Evolutionary conservation across 2,113 vertebrate species (phyloP).

Genomic region (Psophia crepitans): DNA sequence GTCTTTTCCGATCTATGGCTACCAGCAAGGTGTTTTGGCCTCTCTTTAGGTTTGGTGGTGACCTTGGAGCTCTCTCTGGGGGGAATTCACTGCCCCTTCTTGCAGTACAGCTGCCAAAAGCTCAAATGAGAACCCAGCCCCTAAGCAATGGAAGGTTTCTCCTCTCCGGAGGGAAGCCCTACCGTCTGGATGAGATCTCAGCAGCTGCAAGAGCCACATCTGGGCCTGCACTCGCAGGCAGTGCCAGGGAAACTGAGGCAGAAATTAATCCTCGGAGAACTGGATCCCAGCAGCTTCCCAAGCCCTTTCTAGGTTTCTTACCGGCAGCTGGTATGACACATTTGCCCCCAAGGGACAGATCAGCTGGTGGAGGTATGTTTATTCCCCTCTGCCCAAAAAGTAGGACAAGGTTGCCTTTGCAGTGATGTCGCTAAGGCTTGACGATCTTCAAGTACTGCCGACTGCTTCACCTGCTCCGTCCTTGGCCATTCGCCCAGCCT

Average conservation of each 20-base stretch:
- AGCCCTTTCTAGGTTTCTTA: not conserved
- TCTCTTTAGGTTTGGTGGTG: not conserved
- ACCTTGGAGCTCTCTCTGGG: not conserved
- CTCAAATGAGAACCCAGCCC: not conserved
- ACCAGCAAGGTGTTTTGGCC: not conserved
- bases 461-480: not conserved
- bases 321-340: not conserved
- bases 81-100: not conserved
- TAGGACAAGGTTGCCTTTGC: not conserved
- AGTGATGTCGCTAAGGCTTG: not conserved
- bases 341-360: not conserved
- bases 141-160: not conserved
- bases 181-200: not conserved
- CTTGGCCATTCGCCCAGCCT: not conserved
- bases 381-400: not conserved
- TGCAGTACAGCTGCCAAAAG: not conserved
- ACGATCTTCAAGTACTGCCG: not conserved
- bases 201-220: not conserved
- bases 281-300: not conserved
- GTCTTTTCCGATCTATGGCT: not conserved
- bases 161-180: not conserved
- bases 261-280: not conserved
- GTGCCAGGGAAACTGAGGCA: not conserved
- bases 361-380: not conserved
- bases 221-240: rapidly evolving